These are phyloP conservation scores for Molossus molossus DNA, from an alignment of 2,797 vertebrate species.

Conservation along the genomic window DNA sequence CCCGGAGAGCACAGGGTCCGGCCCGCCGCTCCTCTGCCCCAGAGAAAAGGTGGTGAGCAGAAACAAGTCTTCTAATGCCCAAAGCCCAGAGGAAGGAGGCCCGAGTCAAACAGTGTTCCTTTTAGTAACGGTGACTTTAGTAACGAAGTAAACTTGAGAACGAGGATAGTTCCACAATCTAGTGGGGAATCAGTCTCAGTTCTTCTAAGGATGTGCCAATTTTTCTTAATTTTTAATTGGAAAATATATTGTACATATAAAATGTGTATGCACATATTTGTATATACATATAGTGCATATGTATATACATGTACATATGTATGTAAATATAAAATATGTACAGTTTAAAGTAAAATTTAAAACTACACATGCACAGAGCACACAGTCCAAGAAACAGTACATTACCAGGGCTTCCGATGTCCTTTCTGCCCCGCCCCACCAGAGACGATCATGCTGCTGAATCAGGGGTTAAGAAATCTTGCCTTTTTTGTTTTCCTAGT, in stretches of 20 bases:
- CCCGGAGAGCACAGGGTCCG: neutral
- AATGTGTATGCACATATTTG: neutral
- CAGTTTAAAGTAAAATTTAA: neutral
- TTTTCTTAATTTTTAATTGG: constrained; percentile 47
- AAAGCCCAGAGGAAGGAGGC: neutral
- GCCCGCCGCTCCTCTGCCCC: no score
- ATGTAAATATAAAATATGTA: neutral
- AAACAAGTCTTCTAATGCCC: neutral
- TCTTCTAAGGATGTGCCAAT: neutral
- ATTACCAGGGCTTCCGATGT: neutral
- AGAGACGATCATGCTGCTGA: neutral
- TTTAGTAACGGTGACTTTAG: neutral
- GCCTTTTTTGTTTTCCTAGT: neutral
- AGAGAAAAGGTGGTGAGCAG: neutral
- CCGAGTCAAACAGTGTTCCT: neutral
- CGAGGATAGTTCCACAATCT: neutral
- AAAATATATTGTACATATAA: neutral
- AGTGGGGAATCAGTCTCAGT: neutral
- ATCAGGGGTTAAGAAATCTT: neutral
- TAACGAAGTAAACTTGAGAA: neutral
- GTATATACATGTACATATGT: neutral
- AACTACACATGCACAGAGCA: neutral
- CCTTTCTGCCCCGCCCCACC: neutral
- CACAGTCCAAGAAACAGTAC: neutral
- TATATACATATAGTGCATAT: neutral